A percentile compares a stretch with the other conserved stretches of the same genome.
These are phyloP conservation scores for Andrena minutula DNA, from an alignment of 2,888 invertebrate genomes.

Conservation along the genomic window DNA sequence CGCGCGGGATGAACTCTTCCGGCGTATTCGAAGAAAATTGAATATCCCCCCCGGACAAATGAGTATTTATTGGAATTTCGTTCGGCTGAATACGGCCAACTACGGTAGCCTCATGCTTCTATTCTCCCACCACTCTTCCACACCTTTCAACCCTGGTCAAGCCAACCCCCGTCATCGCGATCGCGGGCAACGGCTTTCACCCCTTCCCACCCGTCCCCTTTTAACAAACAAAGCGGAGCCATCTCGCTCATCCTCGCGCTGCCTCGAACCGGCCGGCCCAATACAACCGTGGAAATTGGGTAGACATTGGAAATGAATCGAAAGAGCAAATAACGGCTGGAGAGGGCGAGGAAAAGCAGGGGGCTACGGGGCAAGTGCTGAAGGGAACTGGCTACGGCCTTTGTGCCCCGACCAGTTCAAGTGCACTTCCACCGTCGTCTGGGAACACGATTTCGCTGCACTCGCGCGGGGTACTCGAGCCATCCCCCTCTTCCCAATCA, in stretches of 20 bases:
- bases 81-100: constrained; percentile 42
- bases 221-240: constrained; percentile 66
- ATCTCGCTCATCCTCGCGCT: neutral
- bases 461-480: constrained; percentile 61
- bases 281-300: constrained; percentile 77
- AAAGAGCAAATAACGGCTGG: constrained; percentile 77
- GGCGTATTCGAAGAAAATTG: constrained; percentile 43
- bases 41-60: constrained; percentile 70
- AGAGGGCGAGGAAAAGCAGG: constrained; percentile 13
- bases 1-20: constrained; percentile 18
- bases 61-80: constrained; percentile 74
- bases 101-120: neutral
- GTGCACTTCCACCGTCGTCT: constrained; percentile 61
- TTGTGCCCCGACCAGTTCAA: constrained; percentile 62
- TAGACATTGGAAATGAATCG: constrained; percentile 80
- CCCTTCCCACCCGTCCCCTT: neutral
- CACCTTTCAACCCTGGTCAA: constrained; percentile 22
- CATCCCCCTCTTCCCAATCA: constrained; percentile 31
- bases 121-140: constrained; percentile 7
- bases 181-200: constrained; percentile 66
- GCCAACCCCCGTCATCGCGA: neutral
- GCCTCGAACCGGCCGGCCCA: constrained; percentile 61
- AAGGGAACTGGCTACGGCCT: constrained; percentile 24
- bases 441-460: constrained; percentile 69
- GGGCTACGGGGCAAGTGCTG: neutral